These are phyloP conservation scores for Cyphomyrus plagiostoma DNA, from an alignment of 2,113 vertebrate genomes.

Conservation along the genomic window DNA sequence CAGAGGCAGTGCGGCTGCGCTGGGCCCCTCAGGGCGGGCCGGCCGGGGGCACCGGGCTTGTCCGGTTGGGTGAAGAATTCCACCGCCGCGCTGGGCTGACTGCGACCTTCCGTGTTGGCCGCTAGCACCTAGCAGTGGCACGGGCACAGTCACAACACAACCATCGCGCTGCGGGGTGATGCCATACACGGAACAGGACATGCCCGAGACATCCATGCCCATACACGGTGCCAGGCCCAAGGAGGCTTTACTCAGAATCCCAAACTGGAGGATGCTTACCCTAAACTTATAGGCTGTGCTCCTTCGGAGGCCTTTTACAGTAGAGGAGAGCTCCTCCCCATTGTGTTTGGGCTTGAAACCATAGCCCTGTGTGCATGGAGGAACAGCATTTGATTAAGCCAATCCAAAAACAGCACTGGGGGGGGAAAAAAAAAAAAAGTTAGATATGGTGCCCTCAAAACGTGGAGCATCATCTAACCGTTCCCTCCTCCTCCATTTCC, in stretches of 20 bases:
- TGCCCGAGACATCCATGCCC: neutral
- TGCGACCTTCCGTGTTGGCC: slow-evolving; percentile 65
- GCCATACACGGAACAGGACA: neutral
- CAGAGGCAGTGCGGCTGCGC: slow-evolving; percentile 59
- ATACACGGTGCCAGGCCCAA: neutral
- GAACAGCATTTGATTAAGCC: neutral
- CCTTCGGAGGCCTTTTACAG: slow-evolving; percentile 65
- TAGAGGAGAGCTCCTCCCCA: slow-evolving; percentile 65
- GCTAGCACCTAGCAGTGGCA: slow-evolving; percentile 57
- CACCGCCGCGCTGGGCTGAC: slow-evolving; percentile 59
- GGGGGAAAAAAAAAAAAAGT: neutral
- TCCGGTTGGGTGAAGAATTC: slow-evolving; percentile 64
- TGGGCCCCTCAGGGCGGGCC: slow-evolving; percentile 55
- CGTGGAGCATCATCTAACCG: slow-evolving; percentile 49
- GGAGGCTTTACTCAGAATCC: slow-evolving; percentile 33
- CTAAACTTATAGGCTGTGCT: slow-evolving; percentile 67
- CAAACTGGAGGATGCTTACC: slow-evolving; percentile 49
- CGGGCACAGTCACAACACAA: neutral
- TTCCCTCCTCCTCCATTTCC: slow-evolving; percentile 69
- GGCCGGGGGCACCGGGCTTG: slow-evolving; percentile 59
- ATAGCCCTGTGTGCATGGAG: slow-evolving; percentile 48
- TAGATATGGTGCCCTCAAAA: neutral
- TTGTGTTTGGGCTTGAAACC: slow-evolving; percentile 69
- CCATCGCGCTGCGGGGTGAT: neutral
- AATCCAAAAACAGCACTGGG: neutral